Conservation (phyloP, 2,888 invertebrate genomes). For the Callimorpha dominula region DNA sequence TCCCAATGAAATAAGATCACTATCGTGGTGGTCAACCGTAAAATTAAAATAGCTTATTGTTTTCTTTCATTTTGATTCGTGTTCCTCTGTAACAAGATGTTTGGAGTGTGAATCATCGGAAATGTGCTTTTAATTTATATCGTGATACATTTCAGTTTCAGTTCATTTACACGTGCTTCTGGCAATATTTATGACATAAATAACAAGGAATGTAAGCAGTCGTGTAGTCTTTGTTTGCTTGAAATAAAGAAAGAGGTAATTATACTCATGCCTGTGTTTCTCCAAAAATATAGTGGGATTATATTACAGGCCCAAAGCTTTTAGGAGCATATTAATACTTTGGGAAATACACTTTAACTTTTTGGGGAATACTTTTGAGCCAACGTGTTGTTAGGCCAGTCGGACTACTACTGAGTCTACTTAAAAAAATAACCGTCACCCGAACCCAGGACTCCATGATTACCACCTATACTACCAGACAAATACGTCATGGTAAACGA, state of each 20-base stretch:
- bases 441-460: too few species aligned
- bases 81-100: constrained; percentile 21
- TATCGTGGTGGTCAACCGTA: background rate
- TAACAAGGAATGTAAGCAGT: constrained; percentile 28
- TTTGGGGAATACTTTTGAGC: too few species aligned
- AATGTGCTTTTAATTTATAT: constrained; percentile 71
- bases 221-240: constrained; percentile 17
- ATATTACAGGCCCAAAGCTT: too few species aligned
- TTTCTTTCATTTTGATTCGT: constrained; percentile 35
- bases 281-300: background rate
- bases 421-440: too few species aligned
- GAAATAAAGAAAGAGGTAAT: background rate
- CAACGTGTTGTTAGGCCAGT: too few species aligned
- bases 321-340: too few species aligned
- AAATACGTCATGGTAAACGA: too few species aligned
- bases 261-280: background rate
- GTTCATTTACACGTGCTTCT: constrained; percentile 66
- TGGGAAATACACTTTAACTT: too few species aligned
- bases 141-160: constrained; percentile 65
- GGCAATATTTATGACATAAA: constrained; percentile 45
- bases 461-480: too few species aligned
- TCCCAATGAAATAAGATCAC: background rate
- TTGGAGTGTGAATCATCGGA: constrained; percentile 63
- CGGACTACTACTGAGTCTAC: too few species aligned
- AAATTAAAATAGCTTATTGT: constrained; percentile 1